phyloP scores from a whole-genome alignment of 2,113 vertebrate genomes.

The Lagopus muta region DNA sequence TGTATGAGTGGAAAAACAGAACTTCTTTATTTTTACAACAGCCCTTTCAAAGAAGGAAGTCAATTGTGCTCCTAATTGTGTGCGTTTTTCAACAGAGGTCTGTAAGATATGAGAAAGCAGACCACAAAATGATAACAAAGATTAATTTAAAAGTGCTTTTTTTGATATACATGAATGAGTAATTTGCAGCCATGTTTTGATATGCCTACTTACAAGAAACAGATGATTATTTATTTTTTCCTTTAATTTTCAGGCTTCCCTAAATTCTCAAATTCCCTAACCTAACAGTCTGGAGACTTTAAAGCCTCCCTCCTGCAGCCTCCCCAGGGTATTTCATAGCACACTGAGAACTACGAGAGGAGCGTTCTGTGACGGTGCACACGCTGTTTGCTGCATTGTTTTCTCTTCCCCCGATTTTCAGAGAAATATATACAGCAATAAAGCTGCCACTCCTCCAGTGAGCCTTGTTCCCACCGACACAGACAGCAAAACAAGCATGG shows the following conservation, averaged over 20 bases:
- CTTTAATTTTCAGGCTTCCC: neutral
- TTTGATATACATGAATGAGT: neutral
- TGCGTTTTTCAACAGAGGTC: neutral
- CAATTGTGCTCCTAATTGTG: conserved; percentile 25
- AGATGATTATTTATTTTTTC: neutral
- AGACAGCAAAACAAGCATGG: neutral
- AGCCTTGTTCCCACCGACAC: neutral
- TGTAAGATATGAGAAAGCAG: neutral
- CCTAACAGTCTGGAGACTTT: neutral
- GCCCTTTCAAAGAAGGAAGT: conserved; percentile 38
- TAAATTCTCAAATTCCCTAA: conserved; percentile 18
- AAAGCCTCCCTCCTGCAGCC: conserved; percentile 16
- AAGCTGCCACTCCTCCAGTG: neutral
- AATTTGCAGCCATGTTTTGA: neutral
- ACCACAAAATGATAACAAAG: neutral
- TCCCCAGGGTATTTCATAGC: conserved; percentile 34
- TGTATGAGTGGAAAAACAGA: neutral
- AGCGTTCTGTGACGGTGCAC: neutral
- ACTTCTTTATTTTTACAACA: conserved; percentile 22
- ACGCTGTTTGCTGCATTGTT: neutral
- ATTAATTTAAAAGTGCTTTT: neutral
- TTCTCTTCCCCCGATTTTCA: conserved; percentile 5
- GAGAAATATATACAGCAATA: neutral
- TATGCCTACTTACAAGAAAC: neutral
- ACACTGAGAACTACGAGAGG: neutral